Evolutionary conservation across 2,888 invertebrate genomes (phyloP).

Genomic region (Hedychridium roseum): DNA sequence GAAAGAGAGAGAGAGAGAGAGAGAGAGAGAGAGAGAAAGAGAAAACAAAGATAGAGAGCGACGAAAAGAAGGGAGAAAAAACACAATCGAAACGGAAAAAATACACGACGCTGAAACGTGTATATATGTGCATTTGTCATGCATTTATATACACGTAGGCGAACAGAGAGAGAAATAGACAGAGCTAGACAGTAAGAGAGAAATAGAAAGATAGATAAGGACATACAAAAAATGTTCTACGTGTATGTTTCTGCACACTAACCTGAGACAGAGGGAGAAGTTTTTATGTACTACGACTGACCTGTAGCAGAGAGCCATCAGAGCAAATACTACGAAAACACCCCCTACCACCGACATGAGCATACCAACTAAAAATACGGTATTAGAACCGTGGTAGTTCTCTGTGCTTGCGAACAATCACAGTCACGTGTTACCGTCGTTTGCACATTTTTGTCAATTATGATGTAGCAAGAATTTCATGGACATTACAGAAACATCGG

Average conservation of each 20-base stretch:
- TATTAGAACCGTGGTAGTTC: constrained; percentile 97
- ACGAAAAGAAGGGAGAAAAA: not conserved
- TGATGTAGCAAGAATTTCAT: not conserved
- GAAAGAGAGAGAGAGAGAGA: constrained; percentile 7
- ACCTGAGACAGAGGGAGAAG: constrained; percentile 98
- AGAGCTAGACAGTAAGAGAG: not conserved
- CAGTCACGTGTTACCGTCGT: constrained; percentile 4
- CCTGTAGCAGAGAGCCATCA: constrained; percentile 99
- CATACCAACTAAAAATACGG: constrained; percentile 96
- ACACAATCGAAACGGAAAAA: too few relatives aligned
- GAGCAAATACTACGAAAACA: constrained; percentile 98
- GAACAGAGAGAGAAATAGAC: not conserved
- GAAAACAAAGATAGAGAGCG: constrained; percentile 35
- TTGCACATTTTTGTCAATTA: not conserved
- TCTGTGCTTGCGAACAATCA: constrained; percentile 73
- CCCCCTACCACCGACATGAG: constrained; percentile 99
- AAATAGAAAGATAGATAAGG: constrained; percentile 1
- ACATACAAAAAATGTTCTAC: constrained; percentile 45
- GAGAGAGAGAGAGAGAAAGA: constrained; percentile 12
- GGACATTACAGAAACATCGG: constrained; percentile 21
- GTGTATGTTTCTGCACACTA: constrained; percentile 84
- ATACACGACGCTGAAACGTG: too few relatives aligned
- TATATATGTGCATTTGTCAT: too few relatives aligned
- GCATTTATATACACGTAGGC: not conserved
- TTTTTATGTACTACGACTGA: constrained; percentile 99